A percentile compares a stretch with the other conserved stretches of the same genome.
phyloP scores from a whole-genome alignment of 2,888 invertebrate species.

The Dione vanillae region DNA sequence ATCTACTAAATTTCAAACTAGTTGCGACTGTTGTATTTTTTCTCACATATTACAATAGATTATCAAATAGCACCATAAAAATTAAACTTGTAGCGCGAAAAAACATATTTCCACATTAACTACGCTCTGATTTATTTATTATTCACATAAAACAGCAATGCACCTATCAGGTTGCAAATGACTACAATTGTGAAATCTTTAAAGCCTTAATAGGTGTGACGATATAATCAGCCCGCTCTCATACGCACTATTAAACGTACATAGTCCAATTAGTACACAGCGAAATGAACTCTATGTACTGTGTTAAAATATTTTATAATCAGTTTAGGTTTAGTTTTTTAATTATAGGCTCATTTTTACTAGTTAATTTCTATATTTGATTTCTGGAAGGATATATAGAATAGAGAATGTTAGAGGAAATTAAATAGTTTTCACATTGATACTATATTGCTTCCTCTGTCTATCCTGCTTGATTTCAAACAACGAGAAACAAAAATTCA shows the following conservation, averaged over 20 bases:
- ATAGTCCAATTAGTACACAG: constrained; percentile 12
- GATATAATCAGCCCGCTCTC: constrained; percentile 27
- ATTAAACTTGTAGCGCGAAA: not conserved
- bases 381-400: no score
- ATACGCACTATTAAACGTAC: not conserved
- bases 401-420: no score
- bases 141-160: constrained; percentile 42
- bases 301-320: constrained; percentile 4
- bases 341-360: not conserved
- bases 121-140: not conserved
- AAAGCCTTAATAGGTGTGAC: constrained; percentile 43
- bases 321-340: not conserved
- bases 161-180: constrained; percentile 39
- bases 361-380: no score
- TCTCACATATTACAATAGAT: no score
- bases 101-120: not conserved
- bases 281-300: not conserved
- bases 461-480: no score
- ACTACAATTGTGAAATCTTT: constrained; percentile 50
- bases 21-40: no score
- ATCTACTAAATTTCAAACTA: not conserved
- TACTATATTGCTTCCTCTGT: no score
- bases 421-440: no score
- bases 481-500: no score
- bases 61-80: not conserved